A percentile compares a stretch with the other conserved stretches of the same genome.
phyloP scores from a whole-genome alignment of 1,140 invertebrate genomes.

The Lordiphosa stackelbergi region DNA sequence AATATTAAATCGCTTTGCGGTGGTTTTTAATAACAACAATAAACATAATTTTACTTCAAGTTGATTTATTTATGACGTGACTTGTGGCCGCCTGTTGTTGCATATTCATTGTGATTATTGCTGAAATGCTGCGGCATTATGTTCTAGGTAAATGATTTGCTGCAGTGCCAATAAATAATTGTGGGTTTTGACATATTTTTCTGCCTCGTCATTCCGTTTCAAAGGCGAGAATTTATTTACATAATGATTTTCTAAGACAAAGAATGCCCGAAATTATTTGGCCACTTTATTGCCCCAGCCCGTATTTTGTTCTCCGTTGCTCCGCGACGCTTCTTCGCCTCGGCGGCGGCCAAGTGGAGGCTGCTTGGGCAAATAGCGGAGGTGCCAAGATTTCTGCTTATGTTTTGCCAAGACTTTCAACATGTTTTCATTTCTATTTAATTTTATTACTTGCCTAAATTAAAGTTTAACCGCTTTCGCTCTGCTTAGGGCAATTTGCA shows the following conservation, averaged over 20 bases:
- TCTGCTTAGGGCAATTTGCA: conserved; percentile 12
- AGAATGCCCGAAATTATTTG: conserved; percentile 71
- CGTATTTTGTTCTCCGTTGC: conserved; percentile 10
- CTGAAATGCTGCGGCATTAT: conserved; percentile 26
- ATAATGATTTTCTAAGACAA: conserved; percentile 71
- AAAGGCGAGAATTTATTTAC: conserved; percentile 74
- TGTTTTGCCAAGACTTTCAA: conserved; percentile 58
- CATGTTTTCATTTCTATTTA: conserved; percentile 58
- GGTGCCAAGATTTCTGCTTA: conserved; percentile 61
- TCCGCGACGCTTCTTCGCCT: conserved; percentile 12
- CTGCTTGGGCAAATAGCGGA: conserved; percentile 38
- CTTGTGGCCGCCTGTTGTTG: conserved; percentile 30
- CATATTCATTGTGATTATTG: conserved; percentile 7
- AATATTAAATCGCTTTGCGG: conserved; percentile 75
- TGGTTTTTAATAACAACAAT: conserved; percentile 67
- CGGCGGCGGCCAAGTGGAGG: conserved; percentile 5
- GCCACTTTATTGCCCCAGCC: conserved; percentile 56
- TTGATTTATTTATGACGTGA: conserved; percentile 49
- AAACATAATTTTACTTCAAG: conserved; percentile 69
- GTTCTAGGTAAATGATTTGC: conserved; percentile 48
- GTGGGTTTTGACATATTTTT: conserved; percentile 28
- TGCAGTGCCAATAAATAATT: conserved; percentile 53
- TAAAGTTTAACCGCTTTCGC: conserved; percentile 40
- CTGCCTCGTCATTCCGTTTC: conserved; percentile 64
- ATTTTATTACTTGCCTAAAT: conserved; percentile 65